Conservation (phyloP, 2,888 invertebrate genomes). For the Xanthia togata region DNA sequence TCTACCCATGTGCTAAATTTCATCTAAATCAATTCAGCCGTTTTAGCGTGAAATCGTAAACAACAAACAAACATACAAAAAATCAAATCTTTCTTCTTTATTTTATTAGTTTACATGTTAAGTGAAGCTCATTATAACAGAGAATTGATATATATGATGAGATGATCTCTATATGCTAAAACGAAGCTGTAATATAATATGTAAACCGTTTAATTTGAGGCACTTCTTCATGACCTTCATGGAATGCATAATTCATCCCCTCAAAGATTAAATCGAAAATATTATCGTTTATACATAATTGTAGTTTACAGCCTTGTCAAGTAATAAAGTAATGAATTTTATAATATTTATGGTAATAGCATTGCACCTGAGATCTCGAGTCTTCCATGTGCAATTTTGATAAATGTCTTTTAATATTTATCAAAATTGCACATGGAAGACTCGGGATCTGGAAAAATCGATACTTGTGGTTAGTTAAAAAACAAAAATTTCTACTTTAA, state of each 20-base stretch:
- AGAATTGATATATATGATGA: background rate
- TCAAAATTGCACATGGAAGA: too few species aligned
- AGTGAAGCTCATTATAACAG: background rate
- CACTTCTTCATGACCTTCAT: slow-evolving; percentile 29
- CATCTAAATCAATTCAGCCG: too few species aligned
- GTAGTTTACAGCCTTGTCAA: slow-evolving; percentile 57
- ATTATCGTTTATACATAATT: slow-evolving; percentile 46
- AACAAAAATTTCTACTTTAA: too few species aligned
- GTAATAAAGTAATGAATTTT: slow-evolving; percentile 62
- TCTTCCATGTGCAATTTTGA: slow-evolving; percentile 42
- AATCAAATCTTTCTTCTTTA: too few species aligned
- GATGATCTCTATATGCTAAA: background rate
- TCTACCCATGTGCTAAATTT: too few species aligned
- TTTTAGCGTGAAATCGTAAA: too few species aligned
- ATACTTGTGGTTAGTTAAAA: background rate
- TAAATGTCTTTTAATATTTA: slow-evolving; percentile 47
- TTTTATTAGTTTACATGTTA: too few species aligned
- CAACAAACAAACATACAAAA: too few species aligned
- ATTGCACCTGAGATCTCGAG: slow-evolving; percentile 19
- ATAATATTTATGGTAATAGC: slow-evolving; percentile 49
- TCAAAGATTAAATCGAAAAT: slow-evolving; percentile 45
- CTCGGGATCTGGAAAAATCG: too few species aligned
- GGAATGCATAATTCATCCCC: slow-evolving; percentile 26
- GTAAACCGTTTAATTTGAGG: slow-evolving; percentile 46
- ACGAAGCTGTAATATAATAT: slow-evolving; percentile 22